These are phyloP conservation scores for Macquaria australasica DNA, from an alignment of 2,113 vertebrate species.

Conservation along the genomic window DNA sequence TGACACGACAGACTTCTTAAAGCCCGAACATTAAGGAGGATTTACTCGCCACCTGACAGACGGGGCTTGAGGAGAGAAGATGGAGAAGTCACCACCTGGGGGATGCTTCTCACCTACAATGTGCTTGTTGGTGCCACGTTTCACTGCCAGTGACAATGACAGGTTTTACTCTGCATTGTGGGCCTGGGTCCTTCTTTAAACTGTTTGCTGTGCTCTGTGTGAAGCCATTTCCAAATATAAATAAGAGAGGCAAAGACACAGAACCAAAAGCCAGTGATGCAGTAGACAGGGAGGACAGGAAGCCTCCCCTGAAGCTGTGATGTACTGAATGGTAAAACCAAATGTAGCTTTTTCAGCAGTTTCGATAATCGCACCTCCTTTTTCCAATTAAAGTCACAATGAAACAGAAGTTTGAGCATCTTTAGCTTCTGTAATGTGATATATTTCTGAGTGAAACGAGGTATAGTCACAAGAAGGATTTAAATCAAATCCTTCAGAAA, in stretches of 20 bases:
- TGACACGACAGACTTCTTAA: constrained; percentile 55
- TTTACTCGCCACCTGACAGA: constrained; percentile 68
- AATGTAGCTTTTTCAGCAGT: constrained; percentile 10
- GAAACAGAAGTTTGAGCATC: not conserved
- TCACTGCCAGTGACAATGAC: constrained; percentile 26
- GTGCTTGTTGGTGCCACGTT: constrained; percentile 15
- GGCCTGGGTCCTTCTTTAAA: constrained; percentile 4
- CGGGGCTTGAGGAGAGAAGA: constrained; percentile 48
- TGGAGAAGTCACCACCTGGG: constrained; percentile 44
- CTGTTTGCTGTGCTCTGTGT: constrained; percentile 21
- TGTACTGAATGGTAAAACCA: constrained; percentile 14
- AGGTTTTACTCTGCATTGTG: constrained; percentile 21
- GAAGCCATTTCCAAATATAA: constrained; percentile 31
- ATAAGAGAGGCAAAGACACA: constrained; percentile 26
- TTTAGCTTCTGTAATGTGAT: not conserved
- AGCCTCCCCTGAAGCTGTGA: constrained; percentile 6
- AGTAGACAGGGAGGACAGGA: constrained; percentile 20
- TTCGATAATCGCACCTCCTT: not conserved
- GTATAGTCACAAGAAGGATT: not conserved
- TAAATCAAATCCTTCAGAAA: not conserved
- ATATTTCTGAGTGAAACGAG: not conserved
- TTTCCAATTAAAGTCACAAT: constrained; percentile 1
- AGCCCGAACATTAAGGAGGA: constrained; percentile 66
- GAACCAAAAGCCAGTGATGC: constrained; percentile 35
- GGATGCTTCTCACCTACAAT: constrained; percentile 19